Evolutionary conservation across 1,140 invertebrate genomes (phyloP), one percentile per base, ranked within the genome.

Genomic region (Ganaspis sp.): DNA sequence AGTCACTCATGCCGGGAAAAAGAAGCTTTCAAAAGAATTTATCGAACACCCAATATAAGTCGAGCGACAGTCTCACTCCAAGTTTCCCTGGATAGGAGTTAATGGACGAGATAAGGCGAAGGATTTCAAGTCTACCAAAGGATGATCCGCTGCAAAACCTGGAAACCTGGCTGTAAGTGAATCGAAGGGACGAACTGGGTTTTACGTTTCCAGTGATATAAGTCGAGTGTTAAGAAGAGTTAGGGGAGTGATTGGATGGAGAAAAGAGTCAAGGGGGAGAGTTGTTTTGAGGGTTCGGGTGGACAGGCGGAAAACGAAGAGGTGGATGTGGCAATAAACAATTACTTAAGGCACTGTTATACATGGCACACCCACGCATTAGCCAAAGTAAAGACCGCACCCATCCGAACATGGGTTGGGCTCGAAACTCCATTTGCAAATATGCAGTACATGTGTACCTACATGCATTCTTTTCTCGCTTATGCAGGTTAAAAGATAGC

Each of bases 311-410:
- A 87, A 83, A 70, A 74, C 70, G 45, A n/a, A 34, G 77, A 76
- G 82, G 72, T 81, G 82, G 86, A 87, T 86, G 87, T 85, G 84
- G 88, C 87, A 89, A 90, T 90, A 90, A 90, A 90, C 88, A 88
- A 90, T 90, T 90, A 90, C 88, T 89, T 89, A 89, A 90, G 88
- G 87, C 86, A 86, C 83, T 85, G 86, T 88, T 88, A 90, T 83
- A 87, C 85, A 78, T 78, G 85, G 84, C 88, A 85, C 88, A 88
- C 88, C 88, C 86, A 89, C 87, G 87, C 88, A 89, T 90, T 90
- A 90, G 84, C 81, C 84, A 79, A 81, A 90, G 88, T 90, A 87
- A 87, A 87, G 81, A 86, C 87, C 88, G 88, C 87, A 85, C 88
- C 88, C 85, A 87, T 81, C 81, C 81, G 82, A 81, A 82, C 78